phyloP scores from a whole-genome alignment of 2,797 vertebrate genomes.

The Salarias fasciatus region DNA sequence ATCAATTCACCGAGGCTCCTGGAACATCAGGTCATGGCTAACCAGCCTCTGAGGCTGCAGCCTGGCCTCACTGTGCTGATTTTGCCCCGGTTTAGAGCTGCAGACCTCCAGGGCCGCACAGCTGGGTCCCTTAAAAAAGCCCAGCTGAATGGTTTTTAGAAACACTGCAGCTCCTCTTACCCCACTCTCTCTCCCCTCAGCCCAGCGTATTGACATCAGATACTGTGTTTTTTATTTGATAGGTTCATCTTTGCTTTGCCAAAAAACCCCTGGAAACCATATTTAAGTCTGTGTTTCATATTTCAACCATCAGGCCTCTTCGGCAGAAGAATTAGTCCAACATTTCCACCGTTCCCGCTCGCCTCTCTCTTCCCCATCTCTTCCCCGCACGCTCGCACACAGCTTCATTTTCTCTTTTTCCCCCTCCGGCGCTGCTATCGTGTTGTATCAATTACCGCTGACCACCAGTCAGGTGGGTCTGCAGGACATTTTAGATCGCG shows the following conservation, averaged over 20 bases:
- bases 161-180: conserved; percentile 79
- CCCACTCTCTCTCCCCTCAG: conserved; percentile 47
- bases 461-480: conserved; percentile 79
- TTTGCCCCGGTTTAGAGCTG: conserved; percentile 66
- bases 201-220: conserved; percentile 70
- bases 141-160: conserved; percentile 71
- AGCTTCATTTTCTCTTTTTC: conserved; percentile 67
- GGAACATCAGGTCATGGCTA: conserved; percentile 79
- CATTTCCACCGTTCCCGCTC: conserved; percentile 70
- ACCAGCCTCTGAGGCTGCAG: conserved; percentile 58
- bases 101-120: conserved; percentile 77
- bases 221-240: conserved; percentile 72
- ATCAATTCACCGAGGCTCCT: conserved; percentile 75
- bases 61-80: conserved; percentile 55
- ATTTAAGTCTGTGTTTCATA: conserved; percentile 71
- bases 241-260: conserved; percentile 71
- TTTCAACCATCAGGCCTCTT: conserved; percentile 70
- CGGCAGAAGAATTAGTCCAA: conserved; percentile 68
- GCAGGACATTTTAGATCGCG: conserved; percentile 72
- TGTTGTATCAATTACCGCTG: conserved; percentile 77
- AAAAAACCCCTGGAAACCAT: conserved; percentile 77
- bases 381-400: conserved; percentile 69
- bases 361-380: conserved; percentile 49
- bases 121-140: conserved; percentile 78
- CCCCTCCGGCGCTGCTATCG: conserved; percentile 63